These are phyloP conservation scores for Koerneria pararmatus DNA, from an alignment of 2,888 invertebrate species.

Conservation along the genomic window DNA sequence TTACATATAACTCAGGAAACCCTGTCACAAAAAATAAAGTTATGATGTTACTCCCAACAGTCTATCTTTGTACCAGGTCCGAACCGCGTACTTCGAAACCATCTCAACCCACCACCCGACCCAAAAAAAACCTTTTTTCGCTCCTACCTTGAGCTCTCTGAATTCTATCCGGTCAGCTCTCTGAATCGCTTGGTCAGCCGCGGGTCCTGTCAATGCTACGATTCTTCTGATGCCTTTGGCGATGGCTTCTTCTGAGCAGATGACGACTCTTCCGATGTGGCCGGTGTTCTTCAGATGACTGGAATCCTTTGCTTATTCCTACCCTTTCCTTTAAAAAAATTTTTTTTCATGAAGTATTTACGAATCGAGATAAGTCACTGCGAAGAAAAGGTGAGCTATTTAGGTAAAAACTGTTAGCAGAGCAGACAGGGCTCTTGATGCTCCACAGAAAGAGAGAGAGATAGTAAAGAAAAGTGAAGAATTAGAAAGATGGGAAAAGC, in stretches of 20 bases:
- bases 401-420: too few relatives aligned
- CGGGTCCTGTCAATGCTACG: slow-evolving; percentile 83
- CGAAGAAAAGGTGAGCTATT: too few relatives aligned
- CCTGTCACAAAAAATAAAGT: neutral
- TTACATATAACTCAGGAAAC: too few relatives aligned
- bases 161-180: slow-evolving; percentile 48
- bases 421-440: too few relatives aligned
- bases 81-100: too few relatives aligned
- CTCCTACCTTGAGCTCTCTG: too few relatives aligned
- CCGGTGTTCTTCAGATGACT: slow-evolving; percentile 64
- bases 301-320: slow-evolving; percentile 18
- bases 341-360: too few relatives aligned
- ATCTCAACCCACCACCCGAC: too few relatives aligned
- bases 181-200: slow-evolving; percentile 52
- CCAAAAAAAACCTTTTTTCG: neutral
- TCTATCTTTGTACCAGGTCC: slow-evolving; percentile 4
- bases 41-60: neutral
- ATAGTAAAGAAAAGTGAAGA: neutral
- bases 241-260: slow-evolving; percentile 95
- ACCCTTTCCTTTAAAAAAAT: neutral
- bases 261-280: slow-evolving; percentile 90
- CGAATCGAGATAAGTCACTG: too few relatives aligned
- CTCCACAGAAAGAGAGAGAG: too few relatives aligned
- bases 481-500: neutral
- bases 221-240: slow-evolving; percentile 92